A percentile compares a stretch with the other conserved stretches of the same genome.
These are phyloP conservation scores for Pachypeltis micranthus DNA, from an alignment of 1,140 invertebrate genomes.

Conservation along the genomic window DNA sequence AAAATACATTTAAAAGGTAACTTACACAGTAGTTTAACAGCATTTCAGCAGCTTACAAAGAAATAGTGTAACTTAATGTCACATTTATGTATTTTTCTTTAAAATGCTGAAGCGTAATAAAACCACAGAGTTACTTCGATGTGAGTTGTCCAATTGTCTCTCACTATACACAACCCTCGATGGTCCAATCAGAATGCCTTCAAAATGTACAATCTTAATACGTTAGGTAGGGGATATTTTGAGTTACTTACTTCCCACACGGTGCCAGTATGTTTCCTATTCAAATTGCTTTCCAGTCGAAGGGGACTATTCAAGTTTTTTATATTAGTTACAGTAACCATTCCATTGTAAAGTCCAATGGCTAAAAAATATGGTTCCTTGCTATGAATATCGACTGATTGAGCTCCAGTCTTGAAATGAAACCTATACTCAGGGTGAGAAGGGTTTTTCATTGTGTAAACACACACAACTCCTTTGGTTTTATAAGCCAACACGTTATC, in stretches of 20 bases:
- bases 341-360: slow-evolving; percentile 12
- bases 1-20: too few species aligned
- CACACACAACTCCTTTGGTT: slow-evolving; percentile 9
- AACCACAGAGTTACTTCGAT: too few species aligned
- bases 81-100: too few species aligned
- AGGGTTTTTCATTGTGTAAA: slow-evolving; percentile 19
- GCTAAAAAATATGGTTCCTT: slow-evolving; percentile 12
- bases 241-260: slow-evolving; percentile 11
- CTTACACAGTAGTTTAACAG: too few species aligned
- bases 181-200: too few species aligned
- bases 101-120: too few species aligned
- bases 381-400: slow-evolving; percentile 15
- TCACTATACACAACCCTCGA: too few species aligned
- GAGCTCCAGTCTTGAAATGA: slow-evolving; percentile 7
- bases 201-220: too few species aligned
- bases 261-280: slow-evolving; percentile 10
- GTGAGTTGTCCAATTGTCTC: too few species aligned
- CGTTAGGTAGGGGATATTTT: too few species aligned
- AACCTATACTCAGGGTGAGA: slow-evolving; percentile 14
- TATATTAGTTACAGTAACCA: slow-evolving; percentile 11
- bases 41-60: too few species aligned
- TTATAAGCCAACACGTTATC: slow-evolving; percentile 4
- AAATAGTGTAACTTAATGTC: too few species aligned
- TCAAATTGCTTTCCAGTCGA: slow-evolving; percentile 4
- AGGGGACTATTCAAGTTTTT: background rate